Percentiles rank a stretch among this genome's conserved stretches.
Conservation (phyloP, 2,888 invertebrate species). For the Euplexia lucipara region DNA sequence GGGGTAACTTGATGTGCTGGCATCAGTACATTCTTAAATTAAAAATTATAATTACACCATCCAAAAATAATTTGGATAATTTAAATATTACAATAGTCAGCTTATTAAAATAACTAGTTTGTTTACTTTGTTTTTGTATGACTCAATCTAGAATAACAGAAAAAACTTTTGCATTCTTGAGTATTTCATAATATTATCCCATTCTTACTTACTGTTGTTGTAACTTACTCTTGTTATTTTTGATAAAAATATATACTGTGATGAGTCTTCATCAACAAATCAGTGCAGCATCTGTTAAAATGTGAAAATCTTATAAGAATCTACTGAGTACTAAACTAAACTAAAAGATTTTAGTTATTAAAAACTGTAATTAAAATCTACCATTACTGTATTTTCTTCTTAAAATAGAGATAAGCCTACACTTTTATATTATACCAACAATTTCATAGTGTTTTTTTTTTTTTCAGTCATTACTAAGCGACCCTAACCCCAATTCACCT, state of each 20-base stretch:
- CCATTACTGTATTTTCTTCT: not conserved
- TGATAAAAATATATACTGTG: not conserved
- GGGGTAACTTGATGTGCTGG: no score
- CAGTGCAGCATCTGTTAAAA: not conserved
- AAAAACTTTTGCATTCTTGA: conserved; percentile 13
- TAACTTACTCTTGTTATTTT: not conserved
- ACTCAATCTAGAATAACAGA: conserved; percentile 5
- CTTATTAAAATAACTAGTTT: not conserved
- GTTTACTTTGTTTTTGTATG: conserved; percentile 15
- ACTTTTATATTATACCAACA: not conserved
- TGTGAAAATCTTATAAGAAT: conserved; percentile 33
- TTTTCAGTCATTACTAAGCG: conserved; percentile 99
- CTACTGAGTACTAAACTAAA: not conserved
- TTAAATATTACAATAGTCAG: not conserved
- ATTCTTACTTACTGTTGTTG: not conserved
- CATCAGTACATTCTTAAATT: no score
- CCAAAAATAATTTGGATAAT: not conserved
- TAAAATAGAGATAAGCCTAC: not conserved
- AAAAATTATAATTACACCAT: no score
- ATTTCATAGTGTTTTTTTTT: conserved; percentile 58
- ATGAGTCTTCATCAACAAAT: not conserved
- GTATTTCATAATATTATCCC: conserved; percentile 23
- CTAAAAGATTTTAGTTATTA: no score
- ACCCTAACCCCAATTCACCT: conserved; percentile 99
- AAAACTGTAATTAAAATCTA: not conserved